These are phyloP conservation scores for Melopsittacus undulatus DNA, from an alignment of 2,797 vertebrate genomes.

Conservation along the genomic window DNA sequence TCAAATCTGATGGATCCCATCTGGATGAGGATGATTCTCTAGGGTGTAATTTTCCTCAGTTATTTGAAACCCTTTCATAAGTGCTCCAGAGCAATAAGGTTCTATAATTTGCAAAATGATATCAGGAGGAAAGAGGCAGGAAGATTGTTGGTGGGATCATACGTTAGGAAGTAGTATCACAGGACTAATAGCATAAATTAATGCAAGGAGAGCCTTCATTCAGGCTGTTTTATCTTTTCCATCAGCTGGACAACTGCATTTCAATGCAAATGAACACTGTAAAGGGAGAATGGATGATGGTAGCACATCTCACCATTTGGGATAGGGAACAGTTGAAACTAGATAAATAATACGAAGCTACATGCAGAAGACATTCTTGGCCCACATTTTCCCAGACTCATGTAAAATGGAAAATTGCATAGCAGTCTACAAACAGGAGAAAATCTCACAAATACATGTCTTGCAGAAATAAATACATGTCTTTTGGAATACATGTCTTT, in stretches of 20 bases:
- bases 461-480: not conserved
- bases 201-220: not conserved
- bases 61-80: slow-evolving; percentile 35
- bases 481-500: not conserved
- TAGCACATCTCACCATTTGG: not conserved
- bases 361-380: not conserved
- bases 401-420: not conserved
- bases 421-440: not conserved
- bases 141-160: not conserved
- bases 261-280: not conserved
- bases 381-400: not conserved
- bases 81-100: slow-evolving; percentile 11
- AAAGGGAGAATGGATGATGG: not conserved
- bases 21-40: slow-evolving; percentile 25
- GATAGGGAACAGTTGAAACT: not conserved
- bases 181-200: not conserved
- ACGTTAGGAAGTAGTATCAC: not conserved
- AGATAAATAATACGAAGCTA: not conserved
- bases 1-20: slow-evolving; percentile 44
- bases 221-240: not conserved
- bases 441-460: not conserved
- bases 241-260: not conserved
- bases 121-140: not conserved
- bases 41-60: slow-evolving; percentile 51
- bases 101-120: slow-evolving; percentile 44